phyloP scores from a whole-genome alignment of 1,140 invertebrate genomes.

The Conus ventricosus region DNA sequence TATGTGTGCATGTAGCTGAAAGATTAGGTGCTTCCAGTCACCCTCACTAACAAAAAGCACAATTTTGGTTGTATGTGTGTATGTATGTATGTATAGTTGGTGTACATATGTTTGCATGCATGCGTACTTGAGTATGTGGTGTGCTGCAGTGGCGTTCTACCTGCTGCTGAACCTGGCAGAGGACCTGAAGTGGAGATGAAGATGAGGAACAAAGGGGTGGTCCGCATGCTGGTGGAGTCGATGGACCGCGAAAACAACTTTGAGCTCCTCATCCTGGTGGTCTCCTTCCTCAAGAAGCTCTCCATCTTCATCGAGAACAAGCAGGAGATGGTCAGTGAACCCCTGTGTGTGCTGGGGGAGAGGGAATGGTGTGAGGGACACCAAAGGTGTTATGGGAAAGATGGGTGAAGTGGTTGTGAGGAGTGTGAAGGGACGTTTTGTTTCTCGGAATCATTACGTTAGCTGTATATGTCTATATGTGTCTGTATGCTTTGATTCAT shows the following conservation, averaged over 20 bases:
- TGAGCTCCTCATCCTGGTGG: constrained; percentile 90
- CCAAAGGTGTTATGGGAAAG: too few species aligned
- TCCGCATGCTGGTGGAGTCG: constrained; percentile 90
- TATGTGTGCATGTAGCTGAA: neutral
- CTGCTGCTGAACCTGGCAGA: constrained; percentile 96
- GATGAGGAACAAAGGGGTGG: constrained; percentile 95
- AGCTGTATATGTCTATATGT: too few species aligned
- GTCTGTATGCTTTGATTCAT: too few species aligned
- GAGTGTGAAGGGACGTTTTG: too few species aligned
- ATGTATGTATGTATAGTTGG: neutral
- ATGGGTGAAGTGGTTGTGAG: too few species aligned
- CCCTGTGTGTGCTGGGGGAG: neutral
- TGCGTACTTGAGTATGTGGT: neutral
- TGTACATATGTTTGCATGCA: neutral
- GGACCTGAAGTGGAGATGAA: constrained; percentile 95
- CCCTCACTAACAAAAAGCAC: neutral
- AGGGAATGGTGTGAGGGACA: too few species aligned
- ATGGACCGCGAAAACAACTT: constrained; percentile 91
- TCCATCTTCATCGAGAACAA: constrained; percentile 96
- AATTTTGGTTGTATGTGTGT: neutral
- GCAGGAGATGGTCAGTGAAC: constrained; percentile 85
- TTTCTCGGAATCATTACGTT: too few species aligned
- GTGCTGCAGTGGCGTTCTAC: constrained; percentile 83
- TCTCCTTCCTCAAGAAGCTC: constrained; percentile 96
- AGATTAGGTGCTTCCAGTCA: too few species aligned